Percentiles rank a stretch among this genome's conserved stretches.
phyloP scores from a whole-genome alignment of 2,888 invertebrate species.

The Synergus umbraculus region DNA sequence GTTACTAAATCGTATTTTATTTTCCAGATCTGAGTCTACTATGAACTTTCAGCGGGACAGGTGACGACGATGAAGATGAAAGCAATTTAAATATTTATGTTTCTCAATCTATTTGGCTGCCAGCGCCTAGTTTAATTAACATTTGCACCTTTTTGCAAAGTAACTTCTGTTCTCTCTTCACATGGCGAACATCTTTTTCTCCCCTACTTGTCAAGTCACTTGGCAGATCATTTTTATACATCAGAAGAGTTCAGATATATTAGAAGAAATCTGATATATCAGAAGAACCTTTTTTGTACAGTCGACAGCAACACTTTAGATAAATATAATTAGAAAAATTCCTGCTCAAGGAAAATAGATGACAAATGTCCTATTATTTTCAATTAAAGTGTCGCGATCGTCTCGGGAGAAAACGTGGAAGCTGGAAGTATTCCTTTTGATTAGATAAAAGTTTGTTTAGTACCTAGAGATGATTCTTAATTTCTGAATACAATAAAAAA shows the following conservation, averaged over 20 bases:
- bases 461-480: not conserved
- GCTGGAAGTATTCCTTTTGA: constrained; percentile 7
- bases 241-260: constrained; percentile 1
- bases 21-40: constrained; percentile 32
- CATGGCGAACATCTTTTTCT: constrained; percentile 6
- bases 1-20: not conserved
- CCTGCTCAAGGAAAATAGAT: constrained; percentile 10
- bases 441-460: not conserved
- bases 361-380: constrained; percentile 27
- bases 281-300: constrained; percentile 24
- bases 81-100: constrained; percentile 23
- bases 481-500: constrained; percentile 18
- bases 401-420: not conserved
- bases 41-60: constrained; percentile 31
- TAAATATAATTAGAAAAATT: constrained; percentile 30
- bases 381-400: not conserved
- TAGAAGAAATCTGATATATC: not conserved
- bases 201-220: constrained; percentile 23
- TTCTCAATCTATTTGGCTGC: constrained; percentile 48
- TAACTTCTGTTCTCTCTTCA: constrained; percentile 44
- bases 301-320: constrained; percentile 9
- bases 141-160: constrained; percentile 45
- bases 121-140: constrained; percentile 49
- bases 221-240: constrained; percentile 3
- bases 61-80: constrained; percentile 19